Evolutionary conservation across 1,140 invertebrate species (phyloP).

Genomic region (Saccostrea echinata): DNA sequence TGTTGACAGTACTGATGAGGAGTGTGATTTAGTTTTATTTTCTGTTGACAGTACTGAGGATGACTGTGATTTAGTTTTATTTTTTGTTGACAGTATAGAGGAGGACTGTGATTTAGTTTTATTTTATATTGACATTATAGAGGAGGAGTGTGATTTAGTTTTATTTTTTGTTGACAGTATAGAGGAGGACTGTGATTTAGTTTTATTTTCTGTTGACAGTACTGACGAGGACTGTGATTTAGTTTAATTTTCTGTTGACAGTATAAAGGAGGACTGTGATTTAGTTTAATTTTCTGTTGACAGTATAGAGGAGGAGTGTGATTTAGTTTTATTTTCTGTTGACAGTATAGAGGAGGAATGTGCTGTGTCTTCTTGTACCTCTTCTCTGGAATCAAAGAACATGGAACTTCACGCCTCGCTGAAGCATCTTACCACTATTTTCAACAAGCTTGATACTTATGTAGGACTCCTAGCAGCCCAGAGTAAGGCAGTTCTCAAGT

Average conservation of each 20-base stretch:
- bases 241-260: neutral
- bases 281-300: neutral
- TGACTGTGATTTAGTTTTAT: no score
- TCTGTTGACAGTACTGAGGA: no score
- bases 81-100: no score
- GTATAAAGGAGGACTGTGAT: neutral
- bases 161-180: neutral
- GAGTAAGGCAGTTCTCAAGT: slow-evolving; percentile 64
- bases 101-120: no score
- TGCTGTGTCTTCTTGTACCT: slow-evolving; percentile 74
- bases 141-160: neutral
- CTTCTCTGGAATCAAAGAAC: slow-evolving; percentile 74
- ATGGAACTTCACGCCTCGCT: slow-evolving; percentile 72
- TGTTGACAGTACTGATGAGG: no score
- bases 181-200: neutral
- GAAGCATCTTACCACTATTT: slow-evolving; percentile 67
- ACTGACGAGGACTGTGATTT: slow-evolving; percentile 75
- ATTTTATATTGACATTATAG: neutral
- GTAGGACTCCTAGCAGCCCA: slow-evolving; percentile 73
- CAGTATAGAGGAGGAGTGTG: slow-evolving; percentile 78
- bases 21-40: no score
- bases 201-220: slow-evolving; percentile 63
- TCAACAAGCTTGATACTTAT: slow-evolving; percentile 75
- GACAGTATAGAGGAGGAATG: slow-evolving; percentile 78
- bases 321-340: slow-evolving; percentile 46